Evolutionary conservation across 2,888 invertebrate species (phyloP), one percentile per base, ranked within the genome.

Genomic region (Caenorhabditis virilis): DNA sequence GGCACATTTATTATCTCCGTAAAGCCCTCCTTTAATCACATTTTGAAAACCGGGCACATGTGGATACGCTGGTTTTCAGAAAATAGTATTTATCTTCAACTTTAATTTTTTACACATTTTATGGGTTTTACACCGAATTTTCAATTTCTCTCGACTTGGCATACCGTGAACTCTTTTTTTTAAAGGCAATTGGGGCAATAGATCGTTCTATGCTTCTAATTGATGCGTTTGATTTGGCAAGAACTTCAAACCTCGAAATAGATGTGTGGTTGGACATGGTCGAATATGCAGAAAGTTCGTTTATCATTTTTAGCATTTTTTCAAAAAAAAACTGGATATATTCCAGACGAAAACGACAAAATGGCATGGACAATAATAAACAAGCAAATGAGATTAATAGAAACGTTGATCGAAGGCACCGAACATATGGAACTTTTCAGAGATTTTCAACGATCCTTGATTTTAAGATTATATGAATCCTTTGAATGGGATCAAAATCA

Each of bases 171-270:
- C n/a, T n/a, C n/a, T n/a, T n/a, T n/a, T n/a, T n/a, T n/a, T n/a
- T 56, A 46, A 35, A 74, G 74, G 50, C 20, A 15, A 64, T 79
- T 4, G 55, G 71, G 1, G 53, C 74, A 2, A 56, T 76, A 6
- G 79, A 79, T 49, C 50, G 79, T 25, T 68, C 73, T 0, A 70
- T 73, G 64, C 42, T 79, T 16, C 49, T 79, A 1, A 70, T 72
- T 35, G 79, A 79, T 43, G 71, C 78, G 7, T 79, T 70, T 56
- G 76, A 73, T 41, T 67, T 77, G 46, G 26, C 77, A 7, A 69
- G 73, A 55, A 55, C 69, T 13, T 73, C 74, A 5, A 60, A 63
- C 30, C 54, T 79, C 22, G 42, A 55, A 7, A 68, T 78, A 41
- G 65, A 60, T n/a, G 54, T 56, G 9, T 77, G 72, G 18, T 54